phyloP scores from a whole-genome alignment of 2,888 invertebrate species.

The Microctonus brassicae region DNA sequence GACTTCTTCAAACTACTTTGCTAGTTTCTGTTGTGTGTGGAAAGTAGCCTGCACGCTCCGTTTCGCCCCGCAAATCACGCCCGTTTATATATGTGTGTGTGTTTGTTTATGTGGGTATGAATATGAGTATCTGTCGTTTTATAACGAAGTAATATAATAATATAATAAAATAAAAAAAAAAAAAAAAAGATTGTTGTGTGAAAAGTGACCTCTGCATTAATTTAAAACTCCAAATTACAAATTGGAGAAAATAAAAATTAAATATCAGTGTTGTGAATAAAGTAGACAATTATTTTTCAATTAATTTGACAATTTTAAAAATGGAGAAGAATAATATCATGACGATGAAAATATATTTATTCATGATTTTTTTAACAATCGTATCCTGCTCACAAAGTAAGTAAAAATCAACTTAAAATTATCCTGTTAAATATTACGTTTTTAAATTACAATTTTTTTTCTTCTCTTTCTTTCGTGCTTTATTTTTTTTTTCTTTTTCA shows the following conservation, averaged over 20 bases:
- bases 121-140: not conserved
- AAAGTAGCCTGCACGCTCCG: conserved; percentile 36
- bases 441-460: conserved; percentile 19
- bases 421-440: no score
- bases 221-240: no score
- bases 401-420: conserved; percentile 19
- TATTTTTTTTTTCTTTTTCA: not conserved
- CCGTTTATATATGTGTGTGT: not conserved
- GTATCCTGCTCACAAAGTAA: conserved; percentile 40
- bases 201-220: no score
- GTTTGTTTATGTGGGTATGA: not conserved
- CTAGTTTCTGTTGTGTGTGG: conserved; percentile 12
- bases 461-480: not conserved
- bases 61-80: conserved; percentile 30
- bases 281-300: no score
- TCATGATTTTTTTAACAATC: conserved; percentile 26
- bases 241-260: not conserved
- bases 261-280: not conserved
- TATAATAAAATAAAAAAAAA: no score
- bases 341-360: conserved; percentile 32
- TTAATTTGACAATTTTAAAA: not conserved
- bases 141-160: not conserved
- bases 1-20: not conserved
- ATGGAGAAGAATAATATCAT: conserved; percentile 24
- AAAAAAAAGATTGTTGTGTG: no score